These are phyloP conservation scores for Epinotia demarniana DNA, from an alignment of 2,888 invertebrate genomes.

Conservation along the genomic window DNA sequence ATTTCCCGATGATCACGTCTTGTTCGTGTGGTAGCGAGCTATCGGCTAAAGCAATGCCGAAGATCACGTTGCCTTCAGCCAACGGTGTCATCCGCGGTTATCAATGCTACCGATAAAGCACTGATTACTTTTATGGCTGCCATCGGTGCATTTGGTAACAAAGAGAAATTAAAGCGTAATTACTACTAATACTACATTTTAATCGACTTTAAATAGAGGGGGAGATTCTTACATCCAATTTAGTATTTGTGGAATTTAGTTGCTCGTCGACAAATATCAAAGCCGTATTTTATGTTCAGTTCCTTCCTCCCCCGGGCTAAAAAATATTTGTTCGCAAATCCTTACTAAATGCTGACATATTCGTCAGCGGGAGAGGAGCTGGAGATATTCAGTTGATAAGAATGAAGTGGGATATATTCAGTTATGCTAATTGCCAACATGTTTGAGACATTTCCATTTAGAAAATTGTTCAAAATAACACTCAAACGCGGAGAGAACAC, in stretches of 20 bases:
- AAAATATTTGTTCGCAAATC: no score
- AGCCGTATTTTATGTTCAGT: no score
- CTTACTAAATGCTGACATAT: no score
- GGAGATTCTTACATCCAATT: no score
- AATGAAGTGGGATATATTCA: not conserved
- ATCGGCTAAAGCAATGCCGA: constrained; percentile 30
- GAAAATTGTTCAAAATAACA: constrained; percentile 8
- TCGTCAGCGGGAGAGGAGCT: no score
- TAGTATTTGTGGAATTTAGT: no score
- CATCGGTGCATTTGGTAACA: constrained; percentile 21
- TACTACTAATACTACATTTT: not conserved
- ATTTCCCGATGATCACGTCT: constrained; percentile 52
- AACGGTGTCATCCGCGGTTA: constrained; percentile 35
- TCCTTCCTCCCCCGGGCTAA: no score
- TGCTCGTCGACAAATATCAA: no score
- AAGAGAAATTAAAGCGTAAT: not conserved
- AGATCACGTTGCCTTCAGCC: constrained; percentile 40
- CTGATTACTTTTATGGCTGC: constrained; percentile 21
- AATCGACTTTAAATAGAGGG: not conserved
- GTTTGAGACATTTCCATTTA: constrained; percentile 12
- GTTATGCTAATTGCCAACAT: not conserved
- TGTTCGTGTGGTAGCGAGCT: constrained; percentile 54
- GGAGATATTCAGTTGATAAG: no score
- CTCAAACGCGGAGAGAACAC: constrained; percentile 1
- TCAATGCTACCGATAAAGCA: constrained; percentile 35